Conservation (phyloP, 2,797 vertebrate species). For the Buphagus erythrorhynchus region DNA sequence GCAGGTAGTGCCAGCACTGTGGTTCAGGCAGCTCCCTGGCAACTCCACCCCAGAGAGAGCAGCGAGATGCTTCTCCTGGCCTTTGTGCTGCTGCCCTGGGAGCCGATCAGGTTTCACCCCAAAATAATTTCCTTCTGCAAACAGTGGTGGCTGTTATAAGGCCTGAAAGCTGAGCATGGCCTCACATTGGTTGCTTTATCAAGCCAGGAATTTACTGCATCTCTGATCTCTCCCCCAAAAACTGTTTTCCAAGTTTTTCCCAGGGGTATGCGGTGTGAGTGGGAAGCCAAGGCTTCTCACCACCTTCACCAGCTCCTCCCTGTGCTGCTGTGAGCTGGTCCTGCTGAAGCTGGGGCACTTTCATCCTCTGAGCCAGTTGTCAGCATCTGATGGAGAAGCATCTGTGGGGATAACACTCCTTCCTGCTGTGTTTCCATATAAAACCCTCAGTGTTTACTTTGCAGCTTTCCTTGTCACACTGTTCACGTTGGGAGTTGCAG, state of each 20-base stretch:
- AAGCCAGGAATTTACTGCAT: neutral
- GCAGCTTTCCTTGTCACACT: neutral
- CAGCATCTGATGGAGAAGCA: neutral
- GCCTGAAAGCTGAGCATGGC: slow-evolving; percentile 14
- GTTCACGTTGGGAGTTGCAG: neutral
- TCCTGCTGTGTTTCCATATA: neutral
- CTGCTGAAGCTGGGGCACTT: neutral
- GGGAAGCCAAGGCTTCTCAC: neutral
- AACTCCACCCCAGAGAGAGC: neutral
- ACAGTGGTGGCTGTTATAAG: neutral
- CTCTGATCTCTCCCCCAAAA: neutral
- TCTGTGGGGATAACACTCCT: neutral
- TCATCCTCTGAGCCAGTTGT: neutral
- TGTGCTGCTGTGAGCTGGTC: neutral
- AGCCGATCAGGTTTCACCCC: slow-evolving; percentile 15
- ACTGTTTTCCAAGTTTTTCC: neutral
- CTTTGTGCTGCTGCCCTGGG: neutral
- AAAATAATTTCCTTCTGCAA: slow-evolving; percentile 40
- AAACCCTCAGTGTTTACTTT: neutral
- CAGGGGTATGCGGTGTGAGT: neutral
- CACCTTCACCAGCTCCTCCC: neutral
- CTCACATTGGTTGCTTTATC: neutral
- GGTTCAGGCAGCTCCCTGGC: neutral
- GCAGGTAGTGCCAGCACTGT: neutral
- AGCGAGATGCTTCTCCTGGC: neutral